Conservation (phyloP, 2,113 vertebrate genomes). For the Motacilla tschutschensis region DNA sequence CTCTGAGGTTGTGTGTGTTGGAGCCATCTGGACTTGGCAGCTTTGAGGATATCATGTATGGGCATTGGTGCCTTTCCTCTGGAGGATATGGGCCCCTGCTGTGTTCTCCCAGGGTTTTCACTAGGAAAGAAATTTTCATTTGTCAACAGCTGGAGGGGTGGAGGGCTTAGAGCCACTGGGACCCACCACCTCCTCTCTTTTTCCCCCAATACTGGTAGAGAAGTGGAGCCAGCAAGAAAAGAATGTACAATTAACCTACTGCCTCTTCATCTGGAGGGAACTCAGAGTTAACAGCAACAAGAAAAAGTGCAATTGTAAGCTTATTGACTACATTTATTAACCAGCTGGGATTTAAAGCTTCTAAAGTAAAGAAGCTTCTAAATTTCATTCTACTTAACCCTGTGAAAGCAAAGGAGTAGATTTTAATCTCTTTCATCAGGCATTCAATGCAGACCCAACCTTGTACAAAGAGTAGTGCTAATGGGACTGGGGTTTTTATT, state of each 20-base stretch:
- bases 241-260: neutral
- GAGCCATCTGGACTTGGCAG: neutral
- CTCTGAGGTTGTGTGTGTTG: neutral
- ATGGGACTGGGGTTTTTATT: neutral
- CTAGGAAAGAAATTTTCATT: neutral
- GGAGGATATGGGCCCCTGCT: neutral
- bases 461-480: neutral
- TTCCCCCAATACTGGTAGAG: neutral
- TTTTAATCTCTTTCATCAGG: slow-evolving; percentile 17
- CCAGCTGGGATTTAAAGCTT: slow-evolving; percentile 28
- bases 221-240: neutral
- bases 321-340: slow-evolving; percentile 57
- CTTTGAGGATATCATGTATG: neutral
- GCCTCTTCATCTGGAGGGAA: neutral
- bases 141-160: neutral
- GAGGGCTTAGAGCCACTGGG: neutral
- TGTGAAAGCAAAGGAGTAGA: neutral
- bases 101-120: neutral
- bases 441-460: neutral
- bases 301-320: slow-evolving; percentile 37
- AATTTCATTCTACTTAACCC: slow-evolving; percentile 26
- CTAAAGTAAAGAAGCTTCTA: slow-evolving; percentile 19
- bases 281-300: slow-evolving; percentile 18
- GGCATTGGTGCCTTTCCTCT: neutral
- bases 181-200: neutral